Base-by-base conservation (phyloP, 92 coral and sea anemone genomes). In the Galaxea fascicularis region DNA sequence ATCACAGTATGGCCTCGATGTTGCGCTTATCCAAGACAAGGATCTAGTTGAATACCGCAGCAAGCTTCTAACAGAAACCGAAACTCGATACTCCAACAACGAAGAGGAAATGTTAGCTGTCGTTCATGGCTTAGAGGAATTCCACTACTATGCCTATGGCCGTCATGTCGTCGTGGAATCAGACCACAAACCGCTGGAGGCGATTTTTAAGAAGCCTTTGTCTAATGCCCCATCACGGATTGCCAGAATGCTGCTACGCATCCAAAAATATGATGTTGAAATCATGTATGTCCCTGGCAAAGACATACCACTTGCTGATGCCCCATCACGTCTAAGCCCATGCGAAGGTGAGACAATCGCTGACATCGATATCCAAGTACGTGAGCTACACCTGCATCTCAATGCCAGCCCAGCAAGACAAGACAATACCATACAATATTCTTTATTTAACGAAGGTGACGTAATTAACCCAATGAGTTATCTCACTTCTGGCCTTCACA, bases 71-170 rank as follows among this genome's bases (percentile, higher is more conserved):
- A 92, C 95, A 4, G 93, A 86, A 29, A 83, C 90, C 11, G 94
- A 93, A 45, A 56, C 54, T 1, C 79, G 85, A 31, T 92, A 90
- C 64, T 88, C 91, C 16, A 90, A 92, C 81, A 92, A 87, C 24
- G 95, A 92, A 65, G 75, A 88, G 31, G 90, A 92, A 59, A 89
- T 93, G 93, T 90, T 93, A 1, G 96, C 79, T 21, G 86, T 93
- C 11, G 88, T 90, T 9, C 89, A 87, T 47, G 92, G 90, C 51
- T 81, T 90, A 8, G 90, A 87, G 70, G 86, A 92, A 62, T 82
- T 87, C 64, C 91, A 86, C 71, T 89, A 86, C 82, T 92, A 83
- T 45, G 89, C 84, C 3, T 91, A 91, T 73, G 92, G 90, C 64
- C 83, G 90, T 10, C 92, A 80, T 30, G 92, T 91, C 58, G 53